Evolutionary conservation across 2,888 invertebrate genomes (phyloP).

Genomic region (Ceramica pisi): DNA sequence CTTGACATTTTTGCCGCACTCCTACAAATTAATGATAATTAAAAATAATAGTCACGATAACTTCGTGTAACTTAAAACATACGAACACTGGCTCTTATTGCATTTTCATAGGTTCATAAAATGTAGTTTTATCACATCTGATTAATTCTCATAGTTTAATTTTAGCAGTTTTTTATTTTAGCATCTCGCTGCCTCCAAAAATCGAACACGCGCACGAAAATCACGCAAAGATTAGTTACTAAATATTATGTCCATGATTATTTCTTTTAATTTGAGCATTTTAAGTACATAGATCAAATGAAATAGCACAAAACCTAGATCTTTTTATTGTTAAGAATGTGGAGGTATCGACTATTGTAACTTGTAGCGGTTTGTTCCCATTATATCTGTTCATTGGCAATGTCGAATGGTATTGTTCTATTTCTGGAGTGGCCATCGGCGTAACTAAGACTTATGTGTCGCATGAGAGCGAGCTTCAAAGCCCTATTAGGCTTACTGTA

Average conservation of each 20-base stretch:
- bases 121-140: not conserved
- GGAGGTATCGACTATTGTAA: constrained; percentile 20
- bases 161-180: not conserved
- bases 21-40: constrained; percentile 4
- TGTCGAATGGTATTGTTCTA: constrained; percentile 34
- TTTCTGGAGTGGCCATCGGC: constrained; percentile 33
- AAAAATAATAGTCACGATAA: not conserved
- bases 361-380: constrained; percentile 16
- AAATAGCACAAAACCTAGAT: not conserved
- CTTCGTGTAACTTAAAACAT: not conserved
- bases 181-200: not conserved
- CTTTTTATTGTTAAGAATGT: not conserved
- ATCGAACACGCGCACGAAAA: not conserved
- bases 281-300: too few relatives aligned
- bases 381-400: constrained; percentile 21
- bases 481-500: not conserved
- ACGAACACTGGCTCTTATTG: not conserved
- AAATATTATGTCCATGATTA: not conserved
- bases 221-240: not conserved
- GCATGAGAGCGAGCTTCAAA: constrained; percentile 12
- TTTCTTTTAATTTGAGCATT: not conserved
- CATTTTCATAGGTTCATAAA: not conserved
- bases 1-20: constrained; percentile 1
- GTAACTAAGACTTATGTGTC: constrained; percentile 24
- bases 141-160: not conserved